Evolutionary conservation across 2,113 vertebrate species (phyloP), one percentile per base, ranked within the genome.

Genomic region (Coturnix japonica): DNA sequence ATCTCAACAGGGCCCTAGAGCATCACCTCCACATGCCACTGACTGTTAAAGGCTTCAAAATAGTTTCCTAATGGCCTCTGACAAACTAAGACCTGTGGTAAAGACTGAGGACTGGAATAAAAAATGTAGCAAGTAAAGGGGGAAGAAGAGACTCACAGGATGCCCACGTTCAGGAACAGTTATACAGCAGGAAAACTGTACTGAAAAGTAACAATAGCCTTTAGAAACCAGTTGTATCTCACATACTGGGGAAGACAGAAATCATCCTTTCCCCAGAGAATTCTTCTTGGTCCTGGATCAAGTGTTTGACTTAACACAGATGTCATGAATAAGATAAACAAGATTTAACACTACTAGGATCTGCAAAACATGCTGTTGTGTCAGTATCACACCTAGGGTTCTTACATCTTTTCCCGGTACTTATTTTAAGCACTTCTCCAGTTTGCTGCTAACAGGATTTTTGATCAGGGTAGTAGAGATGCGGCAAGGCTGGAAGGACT

Each of bases 11-110:
- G 57, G 53, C 84, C 57, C 84, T 75, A 84, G 23, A 91, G 87
- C 89, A 87, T 69, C 89, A 84, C 70, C 74, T 94, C 63, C 23
- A 75, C 73, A 79, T 91, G 89, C 81, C 66, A 87, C 63, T 69
- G 56, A 81, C 35, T 64, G 47, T 92, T 88, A 93, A 35, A 81
- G 53, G 61, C 66, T 92, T 95, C 94, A 89, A 75, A 94, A 81
- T 47, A 75, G 3, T 84, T 89, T 89, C 66, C 86, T 93, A 94
- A 96, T 72, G 77, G 4, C 53, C 57, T 93, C 61, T 93, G 94
- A 94, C 89, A 94, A 84, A 95, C 66, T 83, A 95, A 95, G 83
- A 83, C 83, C 80, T 83, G 28, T 28, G 39, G 56, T 49, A 81
- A 93, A 85, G 65, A 31, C 65, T 43, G 19, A 60, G 21, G 82